Percentiles rank a stretch among this genome's conserved stretches.
Evolutionary conservation across 1,140 invertebrate species (phyloP).

Genomic region (Papilio polytes): DNA sequence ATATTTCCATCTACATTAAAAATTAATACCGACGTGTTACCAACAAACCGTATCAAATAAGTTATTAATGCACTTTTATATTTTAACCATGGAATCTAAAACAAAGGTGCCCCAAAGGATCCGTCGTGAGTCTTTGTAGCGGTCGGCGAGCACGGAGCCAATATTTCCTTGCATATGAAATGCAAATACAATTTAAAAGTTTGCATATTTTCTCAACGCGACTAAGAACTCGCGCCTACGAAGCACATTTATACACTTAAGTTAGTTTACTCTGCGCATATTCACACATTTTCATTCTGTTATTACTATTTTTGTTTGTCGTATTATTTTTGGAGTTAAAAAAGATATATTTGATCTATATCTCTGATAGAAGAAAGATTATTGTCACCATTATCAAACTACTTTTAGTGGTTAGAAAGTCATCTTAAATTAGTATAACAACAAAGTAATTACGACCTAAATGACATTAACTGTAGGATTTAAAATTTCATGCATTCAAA

Average conservation of each 20-base stretch:
- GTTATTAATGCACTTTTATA: background rate
- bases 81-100: slow-evolving; percentile 34
- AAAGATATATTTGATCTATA: no score
- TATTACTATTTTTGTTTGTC: background rate
- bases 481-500: background rate
- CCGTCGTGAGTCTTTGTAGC: slow-evolving; percentile 48
- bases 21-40: no score
- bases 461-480: background rate
- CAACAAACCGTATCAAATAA: slow-evolving; percentile 2
- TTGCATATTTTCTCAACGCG: slow-evolving; percentile 76
- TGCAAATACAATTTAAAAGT: slow-evolving; percentile 83
- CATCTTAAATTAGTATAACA: no score
- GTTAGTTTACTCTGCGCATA: slow-evolving; percentile 38
- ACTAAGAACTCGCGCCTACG: slow-evolving; percentile 70
- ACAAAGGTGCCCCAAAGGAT: slow-evolving; percentile 46
- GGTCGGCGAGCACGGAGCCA: slow-evolving; percentile 60
- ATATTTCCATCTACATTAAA: no score
- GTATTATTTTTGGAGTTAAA: no score
- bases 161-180: slow-evolving; percentile 78
- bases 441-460: no score
- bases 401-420: no score
- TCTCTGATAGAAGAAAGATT: no score
- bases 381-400: no score
- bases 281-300: slow-evolving; percentile 23
- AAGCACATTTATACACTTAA: slow-evolving; percentile 50